These are phyloP conservation scores for Mastomys coucha DNA, from an alignment of 2,113 vertebrate species.

Conservation along the genomic window DNA sequence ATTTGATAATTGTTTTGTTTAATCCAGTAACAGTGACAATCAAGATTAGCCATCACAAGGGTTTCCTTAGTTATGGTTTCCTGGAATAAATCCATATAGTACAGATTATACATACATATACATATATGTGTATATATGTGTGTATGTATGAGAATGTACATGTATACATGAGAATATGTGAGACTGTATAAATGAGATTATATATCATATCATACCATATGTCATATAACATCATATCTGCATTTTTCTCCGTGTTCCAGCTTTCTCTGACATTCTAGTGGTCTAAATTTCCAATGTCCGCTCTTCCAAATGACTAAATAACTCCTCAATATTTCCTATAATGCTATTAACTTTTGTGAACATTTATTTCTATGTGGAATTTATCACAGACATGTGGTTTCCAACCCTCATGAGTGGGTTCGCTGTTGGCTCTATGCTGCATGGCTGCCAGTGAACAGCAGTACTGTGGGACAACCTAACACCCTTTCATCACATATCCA, in stretches of 20 bases:
- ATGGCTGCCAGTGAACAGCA: not conserved
- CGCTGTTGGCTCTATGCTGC: not conserved
- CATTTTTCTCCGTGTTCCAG: not conserved
- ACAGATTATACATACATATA: not conserved
- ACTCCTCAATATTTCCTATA: not conserved
- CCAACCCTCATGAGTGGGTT: not conserved
- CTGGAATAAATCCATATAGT: not conserved
- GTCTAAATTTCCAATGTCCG: not conserved
- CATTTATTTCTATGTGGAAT: not conserved
- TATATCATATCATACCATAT: not conserved
- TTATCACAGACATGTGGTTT: not conserved
- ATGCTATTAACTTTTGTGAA: not conserved
- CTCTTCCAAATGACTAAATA: not conserved
- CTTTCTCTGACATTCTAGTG: not conserved
- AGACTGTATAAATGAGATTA: not conserved
- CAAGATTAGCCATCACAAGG: not conserved
- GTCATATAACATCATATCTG: not conserved
- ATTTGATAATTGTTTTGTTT: not conserved
- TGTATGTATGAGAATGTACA: not conserved
- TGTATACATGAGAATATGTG: not conserved
- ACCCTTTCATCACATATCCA: not conserved
- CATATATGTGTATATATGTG: not conserved
- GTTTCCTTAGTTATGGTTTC: not conserved
- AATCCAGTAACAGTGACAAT: not conserved
- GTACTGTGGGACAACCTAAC: not conserved